A percentile compares a stretch with the other conserved stretches of the same genome.
Conservation (phyloP, 2,888 invertebrate species). For the Allolobophora icterica region DNA sequence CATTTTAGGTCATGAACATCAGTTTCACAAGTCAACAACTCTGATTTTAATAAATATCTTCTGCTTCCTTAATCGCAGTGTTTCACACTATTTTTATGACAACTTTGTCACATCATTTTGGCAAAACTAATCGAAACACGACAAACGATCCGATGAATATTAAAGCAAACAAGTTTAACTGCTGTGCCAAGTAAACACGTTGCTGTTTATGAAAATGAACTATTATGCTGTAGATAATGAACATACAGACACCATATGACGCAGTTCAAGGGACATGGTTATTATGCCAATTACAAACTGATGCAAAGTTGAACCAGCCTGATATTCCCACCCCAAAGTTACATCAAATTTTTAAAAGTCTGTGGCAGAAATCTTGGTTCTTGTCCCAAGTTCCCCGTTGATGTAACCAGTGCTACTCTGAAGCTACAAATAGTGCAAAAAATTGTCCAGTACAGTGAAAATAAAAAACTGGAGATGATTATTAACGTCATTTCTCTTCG, state of each 20-base stretch:
- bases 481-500: constrained; percentile 61
- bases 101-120: not conserved
- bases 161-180: not conserved
- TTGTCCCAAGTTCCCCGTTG: not conserved
- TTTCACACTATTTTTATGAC: not conserved
- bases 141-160: not conserved
- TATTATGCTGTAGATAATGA: not conserved
- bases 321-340: not conserved
- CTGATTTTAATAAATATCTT: not conserved
- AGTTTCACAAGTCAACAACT: not conserved
- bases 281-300: not conserved
- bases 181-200: not conserved
- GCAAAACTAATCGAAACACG: not conserved
- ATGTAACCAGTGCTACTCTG: not conserved
- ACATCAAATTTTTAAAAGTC: not conserved
- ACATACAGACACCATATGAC: not conserved
- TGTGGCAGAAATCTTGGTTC: not conserved
- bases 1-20: too few species aligned
- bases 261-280: not conserved
- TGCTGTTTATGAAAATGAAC: not conserved
- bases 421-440: not conserved
- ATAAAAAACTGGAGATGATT: not conserved
- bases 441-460: not conserved
- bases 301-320: not conserved
- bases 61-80: not conserved